Conservation (phyloP, 2,888 invertebrate genomes). For the Apamea crenata region DNA sequence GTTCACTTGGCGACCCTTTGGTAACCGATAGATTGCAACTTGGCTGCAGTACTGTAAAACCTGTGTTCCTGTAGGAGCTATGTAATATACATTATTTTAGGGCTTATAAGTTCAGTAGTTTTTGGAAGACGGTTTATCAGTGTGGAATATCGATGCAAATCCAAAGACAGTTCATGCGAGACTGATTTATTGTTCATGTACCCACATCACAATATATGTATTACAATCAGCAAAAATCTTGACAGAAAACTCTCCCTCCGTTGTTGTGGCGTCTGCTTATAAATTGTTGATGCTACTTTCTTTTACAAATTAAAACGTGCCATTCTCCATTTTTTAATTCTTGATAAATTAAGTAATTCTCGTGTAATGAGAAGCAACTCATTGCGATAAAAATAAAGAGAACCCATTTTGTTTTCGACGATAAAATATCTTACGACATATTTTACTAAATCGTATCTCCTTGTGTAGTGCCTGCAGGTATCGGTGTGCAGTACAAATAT, state of each 20-base stretch:
- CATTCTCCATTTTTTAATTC: neutral
- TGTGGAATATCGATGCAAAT: too few species aligned
- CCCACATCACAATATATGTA: too few species aligned
- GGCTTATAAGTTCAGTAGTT: neutral
- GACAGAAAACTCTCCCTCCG: neutral
- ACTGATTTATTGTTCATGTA: too few species aligned
- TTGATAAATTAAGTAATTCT: neutral
- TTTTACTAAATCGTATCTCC: conserved; percentile 44
- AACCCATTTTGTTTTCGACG: neutral
- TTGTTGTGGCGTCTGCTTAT: neutral
- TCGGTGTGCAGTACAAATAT: conserved; percentile 76
- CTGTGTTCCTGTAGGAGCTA: conserved; percentile 48
- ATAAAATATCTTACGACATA: conserved; percentile 3
- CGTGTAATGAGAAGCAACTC: neutral
- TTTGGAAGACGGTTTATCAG: too few species aligned
- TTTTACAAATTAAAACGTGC: neutral
- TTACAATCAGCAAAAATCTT: neutral
- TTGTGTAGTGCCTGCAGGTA: conserved; percentile 46
- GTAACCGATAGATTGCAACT: conserved; percentile 74
- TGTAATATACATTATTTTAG: conserved; percentile 1
- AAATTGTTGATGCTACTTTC: neutral
- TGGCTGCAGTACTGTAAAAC: conserved; percentile 43
- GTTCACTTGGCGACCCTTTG: conserved; percentile 74
- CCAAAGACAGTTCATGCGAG: too few species aligned
- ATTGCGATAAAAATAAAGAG: neutral